phyloP scores from a whole-genome alignment of 2,113 vertebrate genomes.

The Pao palembangensis region DNA sequence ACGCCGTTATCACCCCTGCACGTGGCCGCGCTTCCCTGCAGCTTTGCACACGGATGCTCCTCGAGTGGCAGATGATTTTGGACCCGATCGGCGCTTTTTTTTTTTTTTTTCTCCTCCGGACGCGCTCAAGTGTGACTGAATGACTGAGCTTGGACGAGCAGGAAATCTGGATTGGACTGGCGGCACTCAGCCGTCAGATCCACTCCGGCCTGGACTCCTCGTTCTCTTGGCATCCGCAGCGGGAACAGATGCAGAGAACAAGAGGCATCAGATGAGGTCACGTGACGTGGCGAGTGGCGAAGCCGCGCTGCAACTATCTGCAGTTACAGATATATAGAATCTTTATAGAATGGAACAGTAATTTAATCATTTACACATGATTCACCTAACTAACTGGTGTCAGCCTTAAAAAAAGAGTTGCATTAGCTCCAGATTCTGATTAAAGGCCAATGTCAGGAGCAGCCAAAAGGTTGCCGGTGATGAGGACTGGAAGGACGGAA shows the following conservation, averaged over 20 bases:
- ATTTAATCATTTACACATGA: too few species aligned
- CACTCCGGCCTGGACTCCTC: constrained; percentile 41
- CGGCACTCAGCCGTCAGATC: constrained; percentile 49
- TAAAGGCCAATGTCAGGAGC: too few species aligned
- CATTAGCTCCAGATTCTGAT: constrained; percentile 1
- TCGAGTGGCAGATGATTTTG: constrained; percentile 34
- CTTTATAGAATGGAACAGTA: too few species aligned
- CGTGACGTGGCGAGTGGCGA: constrained; percentile 28
- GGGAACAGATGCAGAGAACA: constrained; percentile 59
- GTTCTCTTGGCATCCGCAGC: constrained; percentile 42
- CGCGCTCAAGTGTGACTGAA: constrained; percentile 15
- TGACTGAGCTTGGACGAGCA: constrained; percentile 40
- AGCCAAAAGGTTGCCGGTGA: too few species aligned
- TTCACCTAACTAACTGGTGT: too few species aligned
- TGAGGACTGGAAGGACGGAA: too few species aligned
- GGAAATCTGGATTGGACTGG: constrained; percentile 27
- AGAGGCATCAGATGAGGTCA: constrained; percentile 42
- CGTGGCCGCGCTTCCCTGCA: constrained; percentile 4
- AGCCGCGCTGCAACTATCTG: background rate
- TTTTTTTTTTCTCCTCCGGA: constrained; percentile 5
- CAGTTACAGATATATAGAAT: background rate
- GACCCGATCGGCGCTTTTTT: constrained; percentile 7
- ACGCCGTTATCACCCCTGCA: constrained; percentile 38
- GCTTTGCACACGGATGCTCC: background rate
- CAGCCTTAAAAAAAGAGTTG: constrained; percentile 23